Evolutionary conservation across 2,888 invertebrate species (phyloP), one percentile per base, ranked within the genome.

Genomic region (Rhingia campestris): DNA sequence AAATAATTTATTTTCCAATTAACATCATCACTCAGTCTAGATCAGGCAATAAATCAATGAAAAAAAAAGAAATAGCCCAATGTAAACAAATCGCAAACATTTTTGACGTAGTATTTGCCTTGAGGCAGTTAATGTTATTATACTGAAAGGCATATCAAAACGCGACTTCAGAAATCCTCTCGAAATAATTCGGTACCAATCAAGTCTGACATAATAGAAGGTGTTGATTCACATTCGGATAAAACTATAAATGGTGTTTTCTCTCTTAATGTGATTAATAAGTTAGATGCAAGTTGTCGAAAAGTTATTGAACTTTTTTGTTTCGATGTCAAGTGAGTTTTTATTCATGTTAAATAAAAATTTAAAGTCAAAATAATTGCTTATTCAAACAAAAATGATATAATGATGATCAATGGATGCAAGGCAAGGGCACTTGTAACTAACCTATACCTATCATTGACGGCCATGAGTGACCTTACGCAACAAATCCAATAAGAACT

Each of bases 401-500:
- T 32, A 33, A 76, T 35, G 49, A 53, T 63, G 63, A 72, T 56
- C 63, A 41, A 63, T 59, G 56, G 49, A 70, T 76, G 70, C 76
- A 61, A 61, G 43, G 47, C 49, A 77, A 72, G 77, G 64, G 77
- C 77, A 22, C 63, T 72, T 69, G 70, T 63, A 70, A 63, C 39
- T 70, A 49, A 9, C 30, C 10, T 49, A 49, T 49, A 9, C 49
- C 10, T 49, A 49, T 49, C 54, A 63, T 64, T 39, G 33, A 70
- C 49, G 70, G 12, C 77, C 77, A 35, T 77, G 70, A 72, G 35
- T 37, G 51, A 49, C 47, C 63, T 77, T 69, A 77, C 56, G 72
- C 9, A 77, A 77, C 30, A 70, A 64, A 77, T 49, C 39, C 77
- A 70, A 72, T 70, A 70, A 72, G 70, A 70, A 77, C 63, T 69